Conservation (phyloP, 2,113 vertebrate genomes). For the Anarrhichthys ocellatus region DNA sequence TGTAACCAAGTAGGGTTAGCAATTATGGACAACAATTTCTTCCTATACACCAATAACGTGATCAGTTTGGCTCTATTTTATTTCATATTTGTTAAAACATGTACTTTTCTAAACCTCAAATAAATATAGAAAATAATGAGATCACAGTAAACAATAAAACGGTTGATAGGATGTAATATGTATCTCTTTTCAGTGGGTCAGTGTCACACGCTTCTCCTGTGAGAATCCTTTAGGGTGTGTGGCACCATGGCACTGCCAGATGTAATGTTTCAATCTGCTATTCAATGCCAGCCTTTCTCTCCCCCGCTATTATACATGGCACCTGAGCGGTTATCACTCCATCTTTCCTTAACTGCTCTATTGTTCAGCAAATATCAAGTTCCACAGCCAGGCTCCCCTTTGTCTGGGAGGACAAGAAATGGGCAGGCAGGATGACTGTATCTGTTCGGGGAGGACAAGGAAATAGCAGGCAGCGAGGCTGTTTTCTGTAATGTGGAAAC, state of each 20-base stretch:
- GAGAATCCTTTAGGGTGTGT: constrained; percentile 8
- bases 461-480: constrained; percentile 3
- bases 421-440: neutral
- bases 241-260: constrained; percentile 4
- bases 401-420: constrained; percentile 30
- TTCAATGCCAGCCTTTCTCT: constrained; percentile 30
- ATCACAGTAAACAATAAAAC: neutral
- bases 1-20: neutral
- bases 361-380: constrained; percentile 49
- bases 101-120: neutral
- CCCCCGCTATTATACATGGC: constrained; percentile 1
- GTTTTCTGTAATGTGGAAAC: constrained; percentile 13
- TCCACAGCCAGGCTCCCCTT: constrained; percentile 2
- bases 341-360: constrained; percentile 4
- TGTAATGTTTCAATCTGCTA: constrained; percentile 1
- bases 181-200: constrained; percentile 4
- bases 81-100: neutral
- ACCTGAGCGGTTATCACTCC: neutral
- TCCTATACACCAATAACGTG: neutral
- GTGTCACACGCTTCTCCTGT: constrained; percentile 3
- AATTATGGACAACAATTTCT: neutral
- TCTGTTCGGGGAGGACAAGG: constrained; percentile 16
- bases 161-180: neutral
- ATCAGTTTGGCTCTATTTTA: neutral
- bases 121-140: neutral